Evolutionary conservation across 2,888 invertebrate genomes (phyloP).

Genomic region (Heliconius sara): DNA sequence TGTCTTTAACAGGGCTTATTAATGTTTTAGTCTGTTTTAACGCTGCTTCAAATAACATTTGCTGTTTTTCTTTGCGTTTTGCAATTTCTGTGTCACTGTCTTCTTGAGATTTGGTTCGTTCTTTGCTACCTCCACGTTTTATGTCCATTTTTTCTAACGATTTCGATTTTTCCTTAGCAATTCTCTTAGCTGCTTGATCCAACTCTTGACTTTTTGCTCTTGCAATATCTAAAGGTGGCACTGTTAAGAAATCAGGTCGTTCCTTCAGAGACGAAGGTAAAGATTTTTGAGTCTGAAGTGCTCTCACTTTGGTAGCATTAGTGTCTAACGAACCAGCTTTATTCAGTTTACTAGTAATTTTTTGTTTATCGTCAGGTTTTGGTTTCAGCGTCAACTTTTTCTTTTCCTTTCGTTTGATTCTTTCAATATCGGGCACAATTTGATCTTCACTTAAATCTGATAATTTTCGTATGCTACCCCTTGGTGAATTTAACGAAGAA

Average conservation of each 20-base stretch:
- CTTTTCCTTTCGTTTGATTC: constrained; percentile 79
- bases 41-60: constrained; percentile 89
- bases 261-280: constrained; percentile 82
- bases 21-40: constrained; percentile 90
- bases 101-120: constrained; percentile 88
- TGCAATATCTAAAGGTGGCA: constrained; percentile 82
- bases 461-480: constrained; percentile 79
- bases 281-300: constrained; percentile 82
- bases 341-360: constrained; percentile 70
- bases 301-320: constrained; percentile 75
- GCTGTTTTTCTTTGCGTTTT: constrained; percentile 89
- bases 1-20: constrained; percentile 89
- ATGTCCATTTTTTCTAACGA: constrained; percentile 87
- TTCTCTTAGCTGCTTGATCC: constrained; percentile 78
- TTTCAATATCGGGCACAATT: constrained; percentile 79
- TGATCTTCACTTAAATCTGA: constrained; percentile 82
- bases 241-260: constrained; percentile 80
- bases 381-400: constrained; percentile 75
- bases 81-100: constrained; percentile 89
- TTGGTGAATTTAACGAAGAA: constrained; percentile 80
- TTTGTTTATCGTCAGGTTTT: constrained; percentile 78
- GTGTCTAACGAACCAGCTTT: constrained; percentile 81
- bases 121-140: constrained; percentile 83
- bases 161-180: constrained; percentile 87
- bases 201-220: constrained; percentile 86